Base-by-base conservation (phyloP, 2,888 invertebrate genomes). In the Nomada lathburiana region DNA sequence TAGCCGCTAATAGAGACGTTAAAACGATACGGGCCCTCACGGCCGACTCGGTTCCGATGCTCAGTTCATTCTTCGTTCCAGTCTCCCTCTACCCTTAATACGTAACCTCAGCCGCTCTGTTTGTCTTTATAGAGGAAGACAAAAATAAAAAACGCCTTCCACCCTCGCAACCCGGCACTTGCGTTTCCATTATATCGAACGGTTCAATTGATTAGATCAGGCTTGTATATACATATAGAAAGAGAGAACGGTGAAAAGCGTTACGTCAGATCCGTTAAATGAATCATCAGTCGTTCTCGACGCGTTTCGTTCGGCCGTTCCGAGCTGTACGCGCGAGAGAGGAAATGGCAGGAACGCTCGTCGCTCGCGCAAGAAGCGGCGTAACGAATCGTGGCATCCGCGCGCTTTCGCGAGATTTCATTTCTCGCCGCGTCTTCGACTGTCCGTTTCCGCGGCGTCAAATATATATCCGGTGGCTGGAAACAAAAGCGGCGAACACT, bases 1-100 rank as follows among this genome's bases (percentile, higher is more conserved):
- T 94, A 92, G 93, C 92, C 91, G 92, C 93, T 93, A 93, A 94
- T 94, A 93, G 94, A 93, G 92, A 93, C 93, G 94, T 94, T 94
- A 94, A 94, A 94, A 92, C 94, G 94, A 93, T 94, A 93, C 92
- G 91, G 89, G 88, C 88, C 87, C 90, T 88, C 86, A 85, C 72
- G 80, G 80, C 87, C 90, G 90, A 90, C 90, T 90, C 89, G 85
- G 76, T 69, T 75, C 85, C 88, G 92, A 90, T 93, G 92, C 91
- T 93, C 93, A 92, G 84, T 93, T 92, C 90, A 89, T 89, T 86
- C 72, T 84, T 87, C 79, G 60, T 62, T 76, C 79, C 69, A 68
- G 53, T 53, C 80, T 52, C 50, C 50, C 47, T 18, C 72, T 53
- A 47, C 20, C 52, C 52, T 44, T 26, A 55, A 59, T 20, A 36